Evolutionary conservation across 2,888 invertebrate species (phyloP).

Genomic region (Chaitophorus viminalis): DNA sequence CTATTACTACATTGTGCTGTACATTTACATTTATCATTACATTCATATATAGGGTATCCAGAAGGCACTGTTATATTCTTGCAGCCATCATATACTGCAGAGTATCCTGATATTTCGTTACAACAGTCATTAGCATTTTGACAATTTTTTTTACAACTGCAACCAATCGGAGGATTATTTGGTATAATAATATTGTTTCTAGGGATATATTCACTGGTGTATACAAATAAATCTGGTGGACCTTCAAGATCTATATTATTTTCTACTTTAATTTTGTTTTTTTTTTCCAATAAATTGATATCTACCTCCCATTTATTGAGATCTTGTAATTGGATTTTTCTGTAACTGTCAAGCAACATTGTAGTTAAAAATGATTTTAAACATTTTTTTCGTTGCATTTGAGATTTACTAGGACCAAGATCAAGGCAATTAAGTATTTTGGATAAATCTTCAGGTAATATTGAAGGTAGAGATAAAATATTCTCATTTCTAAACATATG

Average conservation of each 20-base stretch:
- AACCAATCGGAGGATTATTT: constrained; percentile 80
- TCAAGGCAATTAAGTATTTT: constrained; percentile 1
- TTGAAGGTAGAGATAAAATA: constrained; percentile 23
- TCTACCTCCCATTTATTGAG: constrained; percentile 79
- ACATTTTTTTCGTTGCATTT: not conserved
- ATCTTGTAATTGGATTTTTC: constrained; percentile 73
- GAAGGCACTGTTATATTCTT: constrained; percentile 76
- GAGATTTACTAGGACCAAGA: not conserved
- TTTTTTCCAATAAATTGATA: constrained; percentile 76
- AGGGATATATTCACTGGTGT: constrained; percentile 81
- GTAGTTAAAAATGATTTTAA: not conserved
- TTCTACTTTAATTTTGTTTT: constrained; percentile 78
- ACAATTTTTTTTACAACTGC: constrained; percentile 72
- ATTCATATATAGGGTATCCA: constrained; percentile 91
- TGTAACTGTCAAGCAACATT: not conserved
- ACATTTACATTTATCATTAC: constrained; percentile 88
- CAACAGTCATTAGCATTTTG: constrained; percentile 74
- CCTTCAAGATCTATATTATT: constrained; percentile 85
- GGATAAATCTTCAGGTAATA: constrained; percentile 11
- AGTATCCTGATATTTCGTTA: constrained; percentile 71
- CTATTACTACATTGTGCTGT: constrained; percentile 81
- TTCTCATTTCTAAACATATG: not conserved
- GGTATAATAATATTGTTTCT: constrained; percentile 78
- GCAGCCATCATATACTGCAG: constrained; percentile 77
- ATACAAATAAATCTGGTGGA: constrained; percentile 83